Evolutionary conservation across 2,797 vertebrate species (phyloP).

Genomic region (Meda fulgida): DNA sequence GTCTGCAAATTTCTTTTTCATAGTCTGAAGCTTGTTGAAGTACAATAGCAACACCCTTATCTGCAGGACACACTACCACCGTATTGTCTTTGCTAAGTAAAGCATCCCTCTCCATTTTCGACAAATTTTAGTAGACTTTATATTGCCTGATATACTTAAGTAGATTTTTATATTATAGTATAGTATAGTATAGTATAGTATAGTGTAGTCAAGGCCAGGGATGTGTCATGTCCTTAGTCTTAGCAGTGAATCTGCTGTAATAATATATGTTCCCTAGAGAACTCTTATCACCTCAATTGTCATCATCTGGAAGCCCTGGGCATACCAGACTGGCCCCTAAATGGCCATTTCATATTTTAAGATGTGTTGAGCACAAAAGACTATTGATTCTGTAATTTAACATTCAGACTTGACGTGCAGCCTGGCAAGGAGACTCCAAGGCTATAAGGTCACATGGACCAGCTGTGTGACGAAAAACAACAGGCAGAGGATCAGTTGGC

Average conservation of each 20-base stretch:
- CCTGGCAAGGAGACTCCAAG: slow-evolving; percentile 24
- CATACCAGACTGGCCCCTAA: slow-evolving; percentile 15
- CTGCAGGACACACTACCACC: too few relatives aligned
- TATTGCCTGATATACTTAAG: too few relatives aligned
- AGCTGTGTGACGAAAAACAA: background rate
- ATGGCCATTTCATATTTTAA: slow-evolving; percentile 31
- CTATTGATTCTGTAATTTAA: slow-evolving; percentile 42
- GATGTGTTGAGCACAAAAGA: slow-evolving; percentile 34
- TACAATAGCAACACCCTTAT: too few relatives aligned
- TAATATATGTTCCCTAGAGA: slow-evolving; percentile 14
- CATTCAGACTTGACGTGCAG: background rate
- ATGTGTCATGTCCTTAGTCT: slow-evolving; percentile 16
- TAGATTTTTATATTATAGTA: too few relatives aligned
- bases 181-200: too few relatives aligned
- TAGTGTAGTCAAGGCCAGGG: too few relatives aligned
- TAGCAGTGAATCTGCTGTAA: slow-evolving; percentile 22
- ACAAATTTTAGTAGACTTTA: too few relatives aligned
- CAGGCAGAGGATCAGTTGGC: slow-evolving; percentile 20
- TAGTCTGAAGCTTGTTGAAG: too few relatives aligned
- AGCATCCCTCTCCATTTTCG: too few relatives aligned
- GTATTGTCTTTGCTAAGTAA: too few relatives aligned
- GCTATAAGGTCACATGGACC: slow-evolving; percentile 32
- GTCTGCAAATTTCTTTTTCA: too few relatives aligned
- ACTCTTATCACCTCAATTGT: slow-evolving; percentile 6
- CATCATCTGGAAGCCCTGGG: slow-evolving; percentile 21